Evolutionary conservation across 2,113 vertebrate genomes (phyloP), one percentile per base, ranked within the genome.

Genomic region (Pteronura brasiliensis): DNA sequence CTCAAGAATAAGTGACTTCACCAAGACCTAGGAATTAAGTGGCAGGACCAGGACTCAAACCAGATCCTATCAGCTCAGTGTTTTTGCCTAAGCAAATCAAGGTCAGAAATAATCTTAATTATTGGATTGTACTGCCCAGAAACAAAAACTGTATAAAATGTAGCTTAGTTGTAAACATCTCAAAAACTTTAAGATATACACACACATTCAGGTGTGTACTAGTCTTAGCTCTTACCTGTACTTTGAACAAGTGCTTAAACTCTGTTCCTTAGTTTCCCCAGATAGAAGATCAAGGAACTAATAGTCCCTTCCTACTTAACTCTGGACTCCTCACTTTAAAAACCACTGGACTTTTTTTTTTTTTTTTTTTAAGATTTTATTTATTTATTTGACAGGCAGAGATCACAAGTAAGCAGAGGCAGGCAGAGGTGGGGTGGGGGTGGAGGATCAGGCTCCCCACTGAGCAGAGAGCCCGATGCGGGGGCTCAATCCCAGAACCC

Each of bases 61-160:
- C 29, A 77, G 52, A 47, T 52, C 34, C 77, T 86, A 57, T 85
- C 61, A n/a, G 36, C 55, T 72, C 14, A 27, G 63, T 34, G 52
- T 71, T 93, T 65, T 72, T 71, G 93, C 52, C 63, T 59, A 47
- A 44, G 77, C 18, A 79, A 88, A 96, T 82, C 61, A 88, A 88
- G 29, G 39, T 89, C 29, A 59, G 29, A 27, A 79, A 93, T 93
- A 63, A 90, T 49, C 81, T 95, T 81, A 89, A 25, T 59, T n/a
- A 1, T 8, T 69, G 42, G 57, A 71, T 4, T 86, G 25, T 36
- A 92, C 25, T 39, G 25, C 17, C 80, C 84, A 87, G 90, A 90
- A 90, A n/a, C 23, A 31, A 76, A 96, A 77, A 85, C 47, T 86
- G n/a, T 92, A 23, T 55, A 90, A 94, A 94, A 89, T 36, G 2